Evolutionary conservation across 2,113 vertebrate species (phyloP), one percentile per base, ranked within the genome.

Genomic region (Microcebus ravelobensis): DNA sequence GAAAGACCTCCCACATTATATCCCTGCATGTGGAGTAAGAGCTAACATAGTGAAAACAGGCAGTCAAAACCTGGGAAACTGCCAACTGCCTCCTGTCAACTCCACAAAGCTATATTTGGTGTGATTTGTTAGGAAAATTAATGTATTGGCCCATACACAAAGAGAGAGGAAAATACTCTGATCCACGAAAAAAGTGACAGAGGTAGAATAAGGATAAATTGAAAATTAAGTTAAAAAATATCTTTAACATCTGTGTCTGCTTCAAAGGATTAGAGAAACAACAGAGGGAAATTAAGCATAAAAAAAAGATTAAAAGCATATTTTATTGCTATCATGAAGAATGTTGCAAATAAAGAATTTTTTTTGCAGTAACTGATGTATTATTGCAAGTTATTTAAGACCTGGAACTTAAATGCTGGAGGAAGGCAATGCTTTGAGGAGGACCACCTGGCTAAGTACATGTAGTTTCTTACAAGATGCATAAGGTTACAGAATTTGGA

Each of bases 281-380:
- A 70, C 59, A 88, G 18, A 87, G 45, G 52, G 6, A 94, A 92
- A 92, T 63, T 74, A 90, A 92, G 82, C 42, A 68, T 77, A 55
- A 74, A 42, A 77, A 18, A 85, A 93, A 95, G n/a, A 91, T 59
- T 63, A 61, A 89, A 96, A 34, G 3, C 34, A 50, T 80, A 61
- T 95, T 50, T 92, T 61, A 81, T 59, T 76, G 10, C 61, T 95
- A 42, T 50, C 52, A 21, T 83, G 21, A 95, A 91, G n/a, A 27
- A 83, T 2, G 1, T 50, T 45, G 39, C 7, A 91, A 91, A 77
- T 79, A 61, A 63, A 23, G 34, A 48, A 79, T 83, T 13, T 23
- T 65, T 65, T 82, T 50, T 39, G 36, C 1, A 79, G 55, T 67
- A 61, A 59, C 5, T 31, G 20, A 39, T 61, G 21, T 42, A 52